Evolutionary conservation across 2,113 vertebrate genomes (phyloP).

Genomic region (Mixornis gularis): DNA sequence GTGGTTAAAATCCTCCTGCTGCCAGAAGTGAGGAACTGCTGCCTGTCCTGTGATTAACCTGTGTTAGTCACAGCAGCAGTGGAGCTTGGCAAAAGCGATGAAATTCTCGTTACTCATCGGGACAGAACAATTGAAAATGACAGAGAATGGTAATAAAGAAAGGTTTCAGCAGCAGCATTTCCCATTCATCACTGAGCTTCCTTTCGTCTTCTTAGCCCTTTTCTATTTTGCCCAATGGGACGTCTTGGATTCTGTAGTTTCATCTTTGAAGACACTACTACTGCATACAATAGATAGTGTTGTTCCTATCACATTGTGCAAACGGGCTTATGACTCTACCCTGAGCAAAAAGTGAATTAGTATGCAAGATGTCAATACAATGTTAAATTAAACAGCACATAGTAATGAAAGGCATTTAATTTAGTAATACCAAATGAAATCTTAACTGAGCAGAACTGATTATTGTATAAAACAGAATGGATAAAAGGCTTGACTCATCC

Average conservation of each 20-base stretch:
- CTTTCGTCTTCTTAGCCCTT: neutral
- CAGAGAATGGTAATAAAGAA: neutral
- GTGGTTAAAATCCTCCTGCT: neutral
- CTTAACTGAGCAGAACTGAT: constrained; percentile 51
- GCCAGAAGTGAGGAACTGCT: neutral
- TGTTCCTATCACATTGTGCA: accelerated
- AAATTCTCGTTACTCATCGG: neutral
- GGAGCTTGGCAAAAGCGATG: neutral
- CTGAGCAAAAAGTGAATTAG: constrained; percentile 2
- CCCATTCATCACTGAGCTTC: constrained; percentile 3
- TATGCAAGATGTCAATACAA: constrained; percentile 9
- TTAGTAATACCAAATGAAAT: constrained; percentile 50
- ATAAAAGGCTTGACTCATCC: constrained; percentile 30
- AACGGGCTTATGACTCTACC: neutral
- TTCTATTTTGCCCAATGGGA: neutral
- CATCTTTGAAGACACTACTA: neutral
- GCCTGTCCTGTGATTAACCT: neutral
- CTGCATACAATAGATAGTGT: neutral
- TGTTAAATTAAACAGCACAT: constrained; percentile 24
- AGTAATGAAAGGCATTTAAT: constrained; percentile 52
- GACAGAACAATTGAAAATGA: neutral
- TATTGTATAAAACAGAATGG: constrained; percentile 39
- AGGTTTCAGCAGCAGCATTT: neutral
- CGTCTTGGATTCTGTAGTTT: neutral
- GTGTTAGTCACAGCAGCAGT: neutral